These are phyloP conservation scores for Cydia amplana DNA, from an alignment of 1,140 invertebrate genomes.

Conservation along the genomic window DNA sequence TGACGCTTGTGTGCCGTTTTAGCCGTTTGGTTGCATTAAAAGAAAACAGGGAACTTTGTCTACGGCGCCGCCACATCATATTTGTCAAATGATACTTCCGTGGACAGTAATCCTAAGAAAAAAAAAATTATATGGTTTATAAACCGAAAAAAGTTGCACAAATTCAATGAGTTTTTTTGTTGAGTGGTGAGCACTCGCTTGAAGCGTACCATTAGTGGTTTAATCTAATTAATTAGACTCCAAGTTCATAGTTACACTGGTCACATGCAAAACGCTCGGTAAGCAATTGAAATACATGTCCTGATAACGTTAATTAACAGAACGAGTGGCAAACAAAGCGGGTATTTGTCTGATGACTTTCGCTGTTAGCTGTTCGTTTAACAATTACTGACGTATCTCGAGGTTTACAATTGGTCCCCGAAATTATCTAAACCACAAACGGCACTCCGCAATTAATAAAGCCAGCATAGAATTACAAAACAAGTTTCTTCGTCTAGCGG, in stretches of 20 bases:
- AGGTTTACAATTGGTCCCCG: neutral
- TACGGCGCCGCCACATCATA: too few relatives aligned
- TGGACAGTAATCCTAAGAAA: neutral
- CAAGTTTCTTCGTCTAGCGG: neutral
- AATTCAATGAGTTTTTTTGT: neutral
- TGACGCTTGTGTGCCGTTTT: too few relatives aligned
- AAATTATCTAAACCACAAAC: slow-evolving; percentile 2
- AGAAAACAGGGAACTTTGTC: too few relatives aligned
- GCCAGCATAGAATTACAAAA: neutral
- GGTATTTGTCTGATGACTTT: slow-evolving; percentile 39
- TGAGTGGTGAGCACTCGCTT: neutral
- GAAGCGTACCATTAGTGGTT: neutral
- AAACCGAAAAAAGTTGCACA: neutral
- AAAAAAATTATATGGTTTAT: neutral
- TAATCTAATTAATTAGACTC: neutral
- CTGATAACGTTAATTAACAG: slow-evolving; percentile 51
- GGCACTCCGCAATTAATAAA: neutral
- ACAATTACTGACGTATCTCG: slow-evolving; percentile 33
- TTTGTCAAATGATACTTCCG: too few relatives aligned
- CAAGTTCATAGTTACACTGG: neutral
- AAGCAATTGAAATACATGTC: neutral
- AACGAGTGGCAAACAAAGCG: slow-evolving; percentile 45
- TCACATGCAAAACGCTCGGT: neutral
- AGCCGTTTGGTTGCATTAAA: too few relatives aligned
- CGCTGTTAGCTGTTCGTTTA: slow-evolving; percentile 28